A percentile compares a stretch with the other conserved stretches of the same genome.
phyloP scores from a whole-genome alignment of 92 coral and sea anemone species.

The Palythoa grandiflora region DNA sequence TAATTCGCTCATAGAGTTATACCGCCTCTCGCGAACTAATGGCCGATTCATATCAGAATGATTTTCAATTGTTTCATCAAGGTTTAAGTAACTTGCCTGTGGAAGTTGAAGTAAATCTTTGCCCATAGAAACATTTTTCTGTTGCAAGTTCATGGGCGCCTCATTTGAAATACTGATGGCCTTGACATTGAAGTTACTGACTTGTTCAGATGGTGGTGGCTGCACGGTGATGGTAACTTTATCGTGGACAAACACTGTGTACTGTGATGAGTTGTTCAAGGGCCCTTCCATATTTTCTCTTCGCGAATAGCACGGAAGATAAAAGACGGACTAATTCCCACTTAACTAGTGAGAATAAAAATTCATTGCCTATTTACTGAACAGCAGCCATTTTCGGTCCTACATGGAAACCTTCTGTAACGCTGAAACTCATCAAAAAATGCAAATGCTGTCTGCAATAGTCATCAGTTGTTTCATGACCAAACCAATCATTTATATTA shows the following conservation, averaged over 20 bases:
- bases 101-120: conserved; percentile 1
- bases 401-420: neutral
- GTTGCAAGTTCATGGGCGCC: neutral
- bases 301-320: neutral
- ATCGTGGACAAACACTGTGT: neutral
- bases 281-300: neutral
- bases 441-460: neutral
- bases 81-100: neutral
- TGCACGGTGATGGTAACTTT: neutral
- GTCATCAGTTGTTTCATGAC: neutral
- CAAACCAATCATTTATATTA: neutral
- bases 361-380: neutral
- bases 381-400: neutral
- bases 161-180: neutral
- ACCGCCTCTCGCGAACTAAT: neutral
- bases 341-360: neutral
- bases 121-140: neutral
- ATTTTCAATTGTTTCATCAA: neutral
- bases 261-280: neutral
- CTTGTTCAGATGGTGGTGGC: neutral
- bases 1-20: neutral
- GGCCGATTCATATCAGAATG: neutral
- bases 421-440: neutral
- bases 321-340: neutral
- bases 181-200: neutral